A percentile compares a stretch with the other conserved stretches of the same genome.
phyloP scores from a whole-genome alignment of 2,797 vertebrate species.

The Micropoecilia bifurca region DNA sequence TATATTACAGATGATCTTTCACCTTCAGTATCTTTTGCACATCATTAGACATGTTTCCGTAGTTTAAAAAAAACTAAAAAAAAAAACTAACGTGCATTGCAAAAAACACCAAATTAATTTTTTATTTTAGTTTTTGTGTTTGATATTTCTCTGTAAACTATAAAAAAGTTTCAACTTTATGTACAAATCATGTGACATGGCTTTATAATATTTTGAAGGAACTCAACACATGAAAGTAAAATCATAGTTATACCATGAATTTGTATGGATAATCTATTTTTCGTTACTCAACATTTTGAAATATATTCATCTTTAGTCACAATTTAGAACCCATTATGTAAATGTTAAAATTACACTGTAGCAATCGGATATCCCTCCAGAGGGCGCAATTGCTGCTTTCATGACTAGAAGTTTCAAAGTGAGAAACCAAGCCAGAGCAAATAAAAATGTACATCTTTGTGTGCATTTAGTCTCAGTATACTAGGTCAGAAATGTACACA shows the following conservation, averaged over 20 bases:
- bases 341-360: conserved; percentile 14
- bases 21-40: conserved; percentile 25
- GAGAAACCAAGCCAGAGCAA: conserved; percentile 51
- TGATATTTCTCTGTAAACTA: conserved; percentile 9
- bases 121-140: conserved; percentile 19
- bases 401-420: conserved; percentile 53
- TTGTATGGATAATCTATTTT: conserved; percentile 1
- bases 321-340: conserved; percentile 11
- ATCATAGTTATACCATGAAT: conserved; percentile 17
- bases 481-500: conserved; percentile 73
- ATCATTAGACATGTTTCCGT: conserved; percentile 14
- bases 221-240: conserved; percentile 19
- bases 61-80: conserved; percentile 10
- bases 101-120: conserved; percentile 23
- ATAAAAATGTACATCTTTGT: conserved; percentile 58
- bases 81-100: conserved; percentile 40
- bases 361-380: conserved; percentile 61
- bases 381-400: conserved; percentile 47
- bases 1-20: conserved; percentile 19
- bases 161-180: conserved; percentile 19
- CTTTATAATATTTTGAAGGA: conserved; percentile 13
- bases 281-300: not conserved
- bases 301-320: not conserved
- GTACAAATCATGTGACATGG: conserved; percentile 33
- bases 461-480: conserved; percentile 59